Conservation (phyloP, 64 coral and sea anemone species). For the Montipora foliosa region DNA sequence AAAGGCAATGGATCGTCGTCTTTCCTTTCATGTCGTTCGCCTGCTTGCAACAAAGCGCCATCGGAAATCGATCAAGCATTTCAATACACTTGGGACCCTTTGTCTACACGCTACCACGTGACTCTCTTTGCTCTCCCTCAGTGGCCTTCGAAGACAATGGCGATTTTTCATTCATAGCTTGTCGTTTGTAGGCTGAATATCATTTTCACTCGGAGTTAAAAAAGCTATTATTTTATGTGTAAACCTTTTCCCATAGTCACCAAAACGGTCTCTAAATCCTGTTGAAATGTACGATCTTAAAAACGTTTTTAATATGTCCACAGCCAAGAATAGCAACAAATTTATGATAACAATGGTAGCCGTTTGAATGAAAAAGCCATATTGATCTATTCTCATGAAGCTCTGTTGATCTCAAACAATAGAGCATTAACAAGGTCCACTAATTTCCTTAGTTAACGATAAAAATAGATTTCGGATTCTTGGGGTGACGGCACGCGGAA, state of each 20-base stretch:
- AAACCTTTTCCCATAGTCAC: no score
- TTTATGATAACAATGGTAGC: not conserved
- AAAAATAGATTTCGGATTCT: slow-evolving; percentile 7
- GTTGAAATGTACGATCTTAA: no score
- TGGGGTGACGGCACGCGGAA: not conserved
- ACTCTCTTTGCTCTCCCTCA: slow-evolving; percentile 28
- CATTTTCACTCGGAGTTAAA: not conserved
- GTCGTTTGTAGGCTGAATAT: not conserved
- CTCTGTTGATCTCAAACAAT: not conserved
- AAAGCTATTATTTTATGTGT: not conserved
- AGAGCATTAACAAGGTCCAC: not conserved
- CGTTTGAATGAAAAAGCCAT: not conserved
- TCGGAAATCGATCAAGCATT: slow-evolving; percentile 98
- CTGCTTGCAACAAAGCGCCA: slow-evolving; percentile 72
- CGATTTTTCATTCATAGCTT: not conserved
- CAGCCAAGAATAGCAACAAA: not conserved
- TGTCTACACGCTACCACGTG: slow-evolving; percentile 85
- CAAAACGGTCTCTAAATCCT: no score
- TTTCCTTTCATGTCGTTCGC: slow-evolving; percentile 87
- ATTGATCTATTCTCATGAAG: not conserved
- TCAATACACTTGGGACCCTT: slow-evolving; percentile 96
- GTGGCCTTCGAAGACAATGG: slow-evolving; percentile 76
- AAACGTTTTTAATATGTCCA: not conserved
- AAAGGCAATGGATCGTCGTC: slow-evolving; percentile 92
- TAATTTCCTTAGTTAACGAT: slow-evolving; percentile 5